A percentile compares a stretch with the other conserved stretches of the same genome.
These are phyloP conservation scores for Dynastes hyllus DNA, from an alignment of 2,888 invertebrate genomes.

Conservation along the genomic window DNA sequence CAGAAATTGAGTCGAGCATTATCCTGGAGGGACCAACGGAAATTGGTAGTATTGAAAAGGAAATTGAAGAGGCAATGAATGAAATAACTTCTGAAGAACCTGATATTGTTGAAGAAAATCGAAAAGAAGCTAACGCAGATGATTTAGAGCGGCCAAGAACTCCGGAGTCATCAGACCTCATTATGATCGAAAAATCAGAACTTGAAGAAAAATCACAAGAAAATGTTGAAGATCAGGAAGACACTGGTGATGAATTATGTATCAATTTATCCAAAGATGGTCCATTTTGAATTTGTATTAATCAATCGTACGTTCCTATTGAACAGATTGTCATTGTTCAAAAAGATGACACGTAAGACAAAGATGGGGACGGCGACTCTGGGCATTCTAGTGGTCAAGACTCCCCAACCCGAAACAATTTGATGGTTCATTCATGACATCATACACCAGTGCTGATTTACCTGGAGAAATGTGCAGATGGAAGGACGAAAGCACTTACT, in stretches of 20 bases:
- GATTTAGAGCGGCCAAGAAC: background rate
- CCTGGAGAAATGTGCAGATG: conserved; percentile 88
- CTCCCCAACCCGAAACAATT: conserved; percentile 55
- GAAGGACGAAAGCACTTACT: conserved; percentile 87
- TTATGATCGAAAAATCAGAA: conserved; percentile 40
- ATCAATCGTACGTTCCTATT: conserved; percentile 67
- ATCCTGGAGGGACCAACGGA: conserved; percentile 15
- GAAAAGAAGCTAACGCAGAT: background rate
- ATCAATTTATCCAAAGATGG: conserved; percentile 66
- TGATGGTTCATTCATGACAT: conserved; percentile 71
- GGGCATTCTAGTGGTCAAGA: conserved; percentile 75
- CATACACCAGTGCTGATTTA: conserved; percentile 81
- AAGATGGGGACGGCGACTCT: conserved; percentile 77
- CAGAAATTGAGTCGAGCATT: conserved; percentile 39
- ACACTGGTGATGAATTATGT: background rate
- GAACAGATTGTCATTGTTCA: conserved; percentile 53
- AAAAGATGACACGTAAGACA: conserved; percentile 71
- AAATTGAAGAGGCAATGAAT: conserved; percentile 40
- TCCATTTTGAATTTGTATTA: conserved; percentile 75
- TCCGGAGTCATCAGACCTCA: conserved; percentile 1
- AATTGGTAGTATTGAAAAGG: conserved; percentile 41
- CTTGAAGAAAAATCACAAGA: conserved; percentile 47
- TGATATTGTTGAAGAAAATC: background rate
- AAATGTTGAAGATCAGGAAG: background rate
- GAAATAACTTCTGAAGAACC: conserved; percentile 25